phyloP scores from a whole-genome alignment of 1,140 invertebrate species.

The Drosophila pachea region DNA sequence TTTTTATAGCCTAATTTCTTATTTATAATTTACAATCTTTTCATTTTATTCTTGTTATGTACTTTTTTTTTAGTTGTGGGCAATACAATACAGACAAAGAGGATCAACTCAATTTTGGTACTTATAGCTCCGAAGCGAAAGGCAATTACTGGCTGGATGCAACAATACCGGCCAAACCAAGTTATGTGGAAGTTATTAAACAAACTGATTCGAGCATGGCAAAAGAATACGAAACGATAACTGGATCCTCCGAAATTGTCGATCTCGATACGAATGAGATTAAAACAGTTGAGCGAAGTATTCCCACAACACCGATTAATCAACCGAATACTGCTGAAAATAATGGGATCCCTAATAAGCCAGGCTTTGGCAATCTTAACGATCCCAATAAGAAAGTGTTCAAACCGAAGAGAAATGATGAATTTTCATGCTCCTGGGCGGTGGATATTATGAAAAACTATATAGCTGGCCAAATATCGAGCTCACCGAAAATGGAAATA shows the following conservation, averaged over 20 bases:
- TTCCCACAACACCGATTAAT: slow-evolving; percentile 47
- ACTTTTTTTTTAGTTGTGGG: slow-evolving; percentile 4
- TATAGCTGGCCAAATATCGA: slow-evolving; percentile 91
- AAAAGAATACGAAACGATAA: slow-evolving; percentile 62
- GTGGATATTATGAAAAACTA: slow-evolving; percentile 92
- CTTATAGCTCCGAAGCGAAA: slow-evolving; percentile 46
- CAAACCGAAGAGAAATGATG: slow-evolving; percentile 81
- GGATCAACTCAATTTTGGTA: slow-evolving; percentile 47
- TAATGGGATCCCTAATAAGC: slow-evolving; percentile 36
- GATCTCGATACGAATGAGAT: slow-evolving; percentile 83
- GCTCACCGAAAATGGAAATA: slow-evolving; percentile 96
- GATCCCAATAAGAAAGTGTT: slow-evolving; percentile 58
- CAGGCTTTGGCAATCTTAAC: slow-evolving; percentile 37
- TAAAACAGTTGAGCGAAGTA: slow-evolving; percentile 80
- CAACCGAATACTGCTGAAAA: slow-evolving; percentile 38
- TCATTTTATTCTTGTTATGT: not conserved
- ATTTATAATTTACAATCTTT: not conserved
- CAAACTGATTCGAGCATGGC: slow-evolving; percentile 54
- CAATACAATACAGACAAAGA: slow-evolving; percentile 52
- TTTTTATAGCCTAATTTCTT: not conserved
- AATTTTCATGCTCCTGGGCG: slow-evolving; percentile 92
- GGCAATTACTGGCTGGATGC: slow-evolving; percentile 69
- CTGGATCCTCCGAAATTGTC: slow-evolving; percentile 80
- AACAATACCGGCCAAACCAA: slow-evolving; percentile 61
- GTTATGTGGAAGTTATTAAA: slow-evolving; percentile 61